Conservation (phyloP, 2,797 vertebrate species). For the Chelidonichthys spinosus region DNA sequence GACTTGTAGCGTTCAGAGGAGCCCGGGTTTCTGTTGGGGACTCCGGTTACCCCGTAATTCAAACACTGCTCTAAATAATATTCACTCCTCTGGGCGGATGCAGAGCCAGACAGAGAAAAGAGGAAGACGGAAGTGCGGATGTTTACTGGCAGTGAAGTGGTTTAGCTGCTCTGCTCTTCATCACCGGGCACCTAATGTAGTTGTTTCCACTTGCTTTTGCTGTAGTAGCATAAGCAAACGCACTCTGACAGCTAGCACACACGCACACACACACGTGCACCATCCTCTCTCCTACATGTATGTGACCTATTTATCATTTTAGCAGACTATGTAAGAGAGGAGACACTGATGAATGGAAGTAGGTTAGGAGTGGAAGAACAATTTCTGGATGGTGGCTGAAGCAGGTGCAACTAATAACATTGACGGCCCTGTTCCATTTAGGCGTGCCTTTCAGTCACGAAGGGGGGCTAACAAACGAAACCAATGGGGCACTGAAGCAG, state of each 20-base stretch:
- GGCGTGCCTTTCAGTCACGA: background rate
- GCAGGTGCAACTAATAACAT: conserved; percentile 14
- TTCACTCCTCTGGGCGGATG: background rate
- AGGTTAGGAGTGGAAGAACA: background rate
- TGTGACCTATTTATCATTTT: conserved; percentile 28
- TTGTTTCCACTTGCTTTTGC: conserved; percentile 29
- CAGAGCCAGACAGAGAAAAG: conserved; percentile 4
- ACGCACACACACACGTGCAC: background rate
- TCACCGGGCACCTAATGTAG: conserved; percentile 44
- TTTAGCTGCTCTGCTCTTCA: conserved; percentile 58
- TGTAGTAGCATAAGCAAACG: conserved; percentile 54
- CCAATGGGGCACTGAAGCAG: background rate
- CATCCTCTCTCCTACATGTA: background rate
- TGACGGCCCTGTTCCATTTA: conserved; percentile 8
- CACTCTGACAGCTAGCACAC: conserved; percentile 6
- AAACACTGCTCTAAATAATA: conserved; percentile 5
- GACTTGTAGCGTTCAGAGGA: background rate
- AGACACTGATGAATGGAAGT: background rate
- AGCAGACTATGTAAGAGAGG: conserved; percentile 6
- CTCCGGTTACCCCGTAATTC: background rate
- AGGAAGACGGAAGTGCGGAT: conserved; percentile 41
- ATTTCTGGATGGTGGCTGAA: background rate
- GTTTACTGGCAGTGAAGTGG: conserved; percentile 52
- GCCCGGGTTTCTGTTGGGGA: background rate
- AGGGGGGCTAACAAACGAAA: background rate